Evolutionary conservation across 2,797 vertebrate species (phyloP), one percentile per base, ranked within the genome.

Genomic region (Acanthis flammea): DNA sequence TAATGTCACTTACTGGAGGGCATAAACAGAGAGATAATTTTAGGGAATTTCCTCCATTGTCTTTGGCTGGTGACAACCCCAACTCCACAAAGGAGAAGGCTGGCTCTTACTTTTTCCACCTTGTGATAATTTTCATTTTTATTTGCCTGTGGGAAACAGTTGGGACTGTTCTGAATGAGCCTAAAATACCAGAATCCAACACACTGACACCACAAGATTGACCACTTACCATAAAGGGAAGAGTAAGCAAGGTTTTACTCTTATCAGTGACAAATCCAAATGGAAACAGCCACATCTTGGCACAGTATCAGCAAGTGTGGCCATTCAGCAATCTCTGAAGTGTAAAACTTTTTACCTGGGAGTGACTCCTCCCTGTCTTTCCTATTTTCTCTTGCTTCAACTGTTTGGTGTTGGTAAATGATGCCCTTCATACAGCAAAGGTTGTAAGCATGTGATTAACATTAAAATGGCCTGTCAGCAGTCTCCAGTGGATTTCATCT

Each of bases 391-490:
- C 54, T 47, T 42, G 18, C 78, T 77, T 75, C 39, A 39, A 19
- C 51, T 83, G 28, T 13, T 12, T 27, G 33, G 19, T 33, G 60
- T 73, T 91, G 87, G 65, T 84, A 91, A 95, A 72, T 51, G 37
- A 94, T 92, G 62, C 63, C 87, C 79, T 96, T 72, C 76, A 63
- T 33, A 45, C 2, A 17, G 55, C 60, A 84, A 67, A 92, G 53
- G 85, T 60, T 72, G 62, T 41, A 70, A 94, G 91, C 89, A 86
- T 41, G 73, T 79, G 85, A 86, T 90, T 91, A 90, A 76, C 91
- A 79, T 63, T 67, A 76, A 94, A 95, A 81, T 28, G 62, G 66
- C 66, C 82, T 76, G 85, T 81, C 92, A 94, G 76, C 70, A 92
- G 41, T 30, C 85, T 92, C 70, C 3, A 76, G 76, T 47, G 53